phyloP scores from a whole-genome alignment of 2,888 invertebrate species.

The Copidosoma aretas region DNA sequence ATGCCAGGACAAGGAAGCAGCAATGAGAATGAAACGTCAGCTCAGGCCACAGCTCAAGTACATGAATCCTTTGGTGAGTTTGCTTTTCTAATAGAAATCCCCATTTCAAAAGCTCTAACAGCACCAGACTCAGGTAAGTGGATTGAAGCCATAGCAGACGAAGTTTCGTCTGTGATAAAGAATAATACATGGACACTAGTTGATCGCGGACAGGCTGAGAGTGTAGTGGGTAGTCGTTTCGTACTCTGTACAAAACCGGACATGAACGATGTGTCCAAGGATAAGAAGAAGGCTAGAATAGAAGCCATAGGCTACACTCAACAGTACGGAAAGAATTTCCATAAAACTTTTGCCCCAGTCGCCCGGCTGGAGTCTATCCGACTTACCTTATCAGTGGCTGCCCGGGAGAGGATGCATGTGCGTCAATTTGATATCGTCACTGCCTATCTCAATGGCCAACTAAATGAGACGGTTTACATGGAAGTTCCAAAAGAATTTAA shows the following conservation, averaged over 20 bases:
- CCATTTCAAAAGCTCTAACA: too few relatives aligned
- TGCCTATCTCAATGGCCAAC: too few relatives aligned
- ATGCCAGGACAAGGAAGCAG: too few relatives aligned
- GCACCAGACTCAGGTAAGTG: conserved; percentile 20
- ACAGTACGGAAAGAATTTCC: conserved; percentile 37
- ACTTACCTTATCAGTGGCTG: conserved; percentile 38
- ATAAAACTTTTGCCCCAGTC: conserved; percentile 42
- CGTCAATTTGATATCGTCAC: conserved; percentile 31
- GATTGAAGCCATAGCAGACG: conserved; percentile 23
- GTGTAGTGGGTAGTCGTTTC: conserved; percentile 24
- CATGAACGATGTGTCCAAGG: conserved; percentile 3
- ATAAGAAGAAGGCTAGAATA: conserved; percentile 32
- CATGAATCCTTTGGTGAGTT: too few relatives aligned
- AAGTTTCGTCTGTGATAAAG: conserved; percentile 28
- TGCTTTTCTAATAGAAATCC: too few relatives aligned
- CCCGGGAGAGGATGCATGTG: conserved; percentile 35
- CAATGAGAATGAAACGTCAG: too few relatives aligned
- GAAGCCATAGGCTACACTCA: conserved; percentile 36
- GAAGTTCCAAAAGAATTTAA: too few relatives aligned
- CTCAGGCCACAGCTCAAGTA: too few relatives aligned
- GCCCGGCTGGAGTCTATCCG: conserved; percentile 40
- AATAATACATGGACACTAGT: conserved; percentile 33
- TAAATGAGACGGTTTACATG: too few relatives aligned
- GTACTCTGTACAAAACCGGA: conserved; percentile 29
- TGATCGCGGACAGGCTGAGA: background rate